These are phyloP conservation scores for Bujurquina vittata DNA, from an alignment of 2,113 vertebrate genomes.

Conservation along the genomic window DNA sequence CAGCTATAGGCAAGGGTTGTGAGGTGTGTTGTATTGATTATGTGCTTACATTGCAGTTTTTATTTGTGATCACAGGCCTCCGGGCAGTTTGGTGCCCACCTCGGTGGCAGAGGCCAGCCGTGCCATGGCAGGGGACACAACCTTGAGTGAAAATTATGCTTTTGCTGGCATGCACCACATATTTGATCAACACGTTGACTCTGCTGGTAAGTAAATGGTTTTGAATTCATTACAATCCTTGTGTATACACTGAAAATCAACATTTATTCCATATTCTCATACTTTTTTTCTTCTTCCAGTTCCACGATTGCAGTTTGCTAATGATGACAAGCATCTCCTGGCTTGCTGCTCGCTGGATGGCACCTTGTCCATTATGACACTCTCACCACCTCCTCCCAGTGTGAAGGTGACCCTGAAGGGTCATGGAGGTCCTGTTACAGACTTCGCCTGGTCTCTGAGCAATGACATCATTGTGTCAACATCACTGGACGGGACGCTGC, in stretches of 20 bases:
- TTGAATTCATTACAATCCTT: not conserved
- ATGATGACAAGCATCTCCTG: constrained; percentile 92
- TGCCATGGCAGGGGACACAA: constrained; percentile 95
- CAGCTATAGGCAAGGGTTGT: constrained; percentile 5
- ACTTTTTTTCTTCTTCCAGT: not conserved
- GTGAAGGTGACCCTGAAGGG: constrained; percentile 89
- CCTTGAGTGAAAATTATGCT: constrained; percentile 94
- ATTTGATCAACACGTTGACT: constrained; percentile 93
- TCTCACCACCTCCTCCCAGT: constrained; percentile 87
- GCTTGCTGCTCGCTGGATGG: constrained; percentile 94
- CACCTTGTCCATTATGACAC: constrained; percentile 89
- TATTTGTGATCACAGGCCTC: constrained; percentile 79
- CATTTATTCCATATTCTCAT: not conserved
- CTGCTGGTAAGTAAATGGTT: constrained; percentile 82
- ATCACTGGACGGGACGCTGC: constrained; percentile 88
- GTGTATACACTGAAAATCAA: not conserved
- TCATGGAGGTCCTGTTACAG: constrained; percentile 86
- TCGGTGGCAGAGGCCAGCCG: constrained; percentile 92
- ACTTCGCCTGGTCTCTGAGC: constrained; percentile 95
- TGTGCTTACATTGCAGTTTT: constrained; percentile 13
- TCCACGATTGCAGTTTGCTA: constrained; percentile 85
- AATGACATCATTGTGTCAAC: constrained; percentile 95
- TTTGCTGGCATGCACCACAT: constrained; percentile 96
- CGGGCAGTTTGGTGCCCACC: constrained; percentile 91
- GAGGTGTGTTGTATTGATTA: constrained; percentile 33